phyloP scores from a whole-genome alignment of 1,140 invertebrate genomes.

The Zeugodacus cucurbitae region DNA sequence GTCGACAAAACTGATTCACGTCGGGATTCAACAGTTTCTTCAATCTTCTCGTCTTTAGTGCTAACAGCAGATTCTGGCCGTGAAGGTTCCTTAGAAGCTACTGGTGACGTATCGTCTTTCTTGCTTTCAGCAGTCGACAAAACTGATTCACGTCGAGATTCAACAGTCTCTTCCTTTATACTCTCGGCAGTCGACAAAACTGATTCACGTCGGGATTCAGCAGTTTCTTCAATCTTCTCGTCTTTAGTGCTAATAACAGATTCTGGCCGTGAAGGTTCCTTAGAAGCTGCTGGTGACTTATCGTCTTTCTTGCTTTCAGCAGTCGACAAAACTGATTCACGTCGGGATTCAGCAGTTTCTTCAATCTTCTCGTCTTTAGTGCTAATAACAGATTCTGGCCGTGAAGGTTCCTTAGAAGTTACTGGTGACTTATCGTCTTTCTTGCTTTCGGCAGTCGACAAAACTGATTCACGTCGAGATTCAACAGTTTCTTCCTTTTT shows the following conservation, averaged over 20 bases:
- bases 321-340: constrained; percentile 1
- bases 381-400: too few species aligned
- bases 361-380: constrained; percentile 13
- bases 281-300: constrained; percentile 45
- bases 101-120: constrained; percentile 20
- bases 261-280: constrained; percentile 41
- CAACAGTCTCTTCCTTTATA: constrained; percentile 45
- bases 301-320: constrained; percentile 45
- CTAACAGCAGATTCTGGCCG: constrained; percentile 38
- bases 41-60: constrained; percentile 40
- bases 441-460: background rate
- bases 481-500: background rate
- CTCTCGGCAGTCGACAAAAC: constrained; percentile 25
- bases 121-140: background rate
- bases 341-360: background rate
- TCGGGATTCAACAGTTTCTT: background rate
- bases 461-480: too few species aligned
- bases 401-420: background rate
- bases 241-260: constrained; percentile 39
- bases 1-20: background rate
- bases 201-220: constrained; percentile 41
- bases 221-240: constrained; percentile 11
- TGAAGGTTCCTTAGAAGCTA: constrained; percentile 25
- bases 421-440: background rate
- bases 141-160: background rate